Evolutionary conservation across 2,888 invertebrate genomes (phyloP).

Genomic region (Hanleya hanleyi): DNA sequence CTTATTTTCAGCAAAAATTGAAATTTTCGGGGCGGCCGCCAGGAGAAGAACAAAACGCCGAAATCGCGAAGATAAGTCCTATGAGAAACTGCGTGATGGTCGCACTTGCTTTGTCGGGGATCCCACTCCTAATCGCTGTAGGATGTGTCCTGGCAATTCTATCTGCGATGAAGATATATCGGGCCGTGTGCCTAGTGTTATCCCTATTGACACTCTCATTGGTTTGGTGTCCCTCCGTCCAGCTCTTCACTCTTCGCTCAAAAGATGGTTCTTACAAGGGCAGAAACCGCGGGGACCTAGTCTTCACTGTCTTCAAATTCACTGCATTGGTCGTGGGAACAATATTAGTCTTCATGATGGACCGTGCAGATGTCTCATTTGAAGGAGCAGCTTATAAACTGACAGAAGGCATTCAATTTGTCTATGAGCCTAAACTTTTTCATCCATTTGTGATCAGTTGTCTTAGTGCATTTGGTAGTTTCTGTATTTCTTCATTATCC

Average conservation of each 20-base stretch:
- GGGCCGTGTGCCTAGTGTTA: slow-evolving; percentile 36
- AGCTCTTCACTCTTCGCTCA: slow-evolving; percentile 35
- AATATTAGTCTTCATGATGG: slow-evolving; percentile 31
- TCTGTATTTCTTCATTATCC: slow-evolving; percentile 29
- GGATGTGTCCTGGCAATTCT: slow-evolving; percentile 32
- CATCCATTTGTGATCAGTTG: slow-evolving; percentile 32
- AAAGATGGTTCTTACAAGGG: slow-evolving; percentile 29
- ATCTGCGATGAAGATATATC: slow-evolving; percentile 25
- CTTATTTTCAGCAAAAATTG: too few species aligned
- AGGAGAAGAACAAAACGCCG: too few species aligned
- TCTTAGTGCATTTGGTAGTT: slow-evolving; percentile 27
- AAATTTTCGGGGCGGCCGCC: too few species aligned
- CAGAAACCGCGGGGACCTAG: slow-evolving; percentile 35
- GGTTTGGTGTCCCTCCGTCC: slow-evolving; percentile 40
- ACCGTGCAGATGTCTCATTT: slow-evolving; percentile 8
- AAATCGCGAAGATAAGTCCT: too few species aligned
- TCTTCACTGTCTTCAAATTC: slow-evolving; percentile 39
- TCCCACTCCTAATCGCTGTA: slow-evolving; percentile 27
- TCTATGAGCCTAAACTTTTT: slow-evolving; percentile 18
- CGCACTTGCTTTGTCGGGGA: slow-evolving; percentile 19
- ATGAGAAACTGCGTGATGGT: slow-evolving; percentile 16
- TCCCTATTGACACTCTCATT: slow-evolving; percentile 37
- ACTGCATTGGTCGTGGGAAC: slow-evolving; percentile 21
- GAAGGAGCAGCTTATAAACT: slow-evolving; percentile 28
- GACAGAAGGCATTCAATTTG: slow-evolving; percentile 26